These are phyloP conservation scores for Nothoprocta perdicaria DNA, from an alignment of 2,113 vertebrate genomes.

Conservation along the genomic window DNA sequence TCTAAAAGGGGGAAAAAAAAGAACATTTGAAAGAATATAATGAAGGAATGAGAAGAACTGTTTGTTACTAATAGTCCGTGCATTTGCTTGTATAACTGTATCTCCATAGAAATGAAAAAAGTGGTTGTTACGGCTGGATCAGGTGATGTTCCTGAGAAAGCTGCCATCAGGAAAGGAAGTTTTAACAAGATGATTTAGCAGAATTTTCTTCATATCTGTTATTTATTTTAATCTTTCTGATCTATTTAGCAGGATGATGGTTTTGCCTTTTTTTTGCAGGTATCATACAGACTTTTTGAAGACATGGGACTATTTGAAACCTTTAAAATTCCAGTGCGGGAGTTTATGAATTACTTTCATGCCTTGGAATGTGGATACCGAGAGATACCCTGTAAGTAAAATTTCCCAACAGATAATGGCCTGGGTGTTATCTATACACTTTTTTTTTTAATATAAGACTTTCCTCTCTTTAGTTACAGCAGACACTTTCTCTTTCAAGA, in stretches of 20 bases:
- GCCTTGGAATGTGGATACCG: conserved; percentile 96
- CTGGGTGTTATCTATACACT: neutral
- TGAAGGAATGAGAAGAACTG: neutral
- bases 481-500: neutral
- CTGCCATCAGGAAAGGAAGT: neutral
- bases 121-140: neutral
- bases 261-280: conserved; percentile 73
- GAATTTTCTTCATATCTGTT: neutral
- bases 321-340: conserved; percentile 94
- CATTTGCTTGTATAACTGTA: neutral
- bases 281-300: conserved; percentile 95
- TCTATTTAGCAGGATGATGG: neutral
- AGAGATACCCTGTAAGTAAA: conserved; percentile 96
- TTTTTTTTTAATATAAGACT: neutral
- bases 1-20: neutral
- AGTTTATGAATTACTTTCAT: conserved; percentile 99
- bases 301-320: conserved; percentile 95
- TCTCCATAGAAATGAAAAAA: neutral
- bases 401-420: neutral
- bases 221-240: neutral
- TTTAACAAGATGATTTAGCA: rapidly evolving
- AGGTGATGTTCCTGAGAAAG: neutral
- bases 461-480: neutral
- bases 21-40: neutral
- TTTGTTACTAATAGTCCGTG: neutral